Evolutionary conservation across 2,113 vertebrate genomes (phyloP), one percentile per base, ranked within the genome.

Genomic region (Nothocercus julius): DNA sequence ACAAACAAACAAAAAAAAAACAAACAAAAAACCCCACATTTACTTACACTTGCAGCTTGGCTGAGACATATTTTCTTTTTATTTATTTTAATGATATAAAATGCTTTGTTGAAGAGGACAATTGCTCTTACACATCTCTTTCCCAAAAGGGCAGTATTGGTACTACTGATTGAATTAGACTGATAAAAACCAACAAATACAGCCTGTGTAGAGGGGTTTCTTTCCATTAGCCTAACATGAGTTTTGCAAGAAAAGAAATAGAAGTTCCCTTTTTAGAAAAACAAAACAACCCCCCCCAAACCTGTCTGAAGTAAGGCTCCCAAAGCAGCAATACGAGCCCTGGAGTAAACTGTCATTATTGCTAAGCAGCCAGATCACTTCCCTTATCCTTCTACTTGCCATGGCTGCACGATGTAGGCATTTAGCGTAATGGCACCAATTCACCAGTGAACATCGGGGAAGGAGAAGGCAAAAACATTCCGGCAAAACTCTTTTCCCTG

Each of bases 121-220:
- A 30, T 17, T 94, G 17, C 38, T 64, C 73, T 86, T 25, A 7
- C 13, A 70, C 25, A 54, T 20, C 42, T 7, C 68, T 86, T 30
- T 25, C 24, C 17, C 28, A 36, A 0, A 11, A 32, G 9, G 17
- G 59, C 63, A 47, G 24, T 62, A 62, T 4, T 79, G 68, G 62
- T 95, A 80, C 63, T 47, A 85, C 20, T 86, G 76, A 92, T 81
- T 64, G 62, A 94, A 96, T 94, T 90, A 90, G 53, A 82, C 69
- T 90, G 93, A 90, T 82, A 97, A 93, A 93, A 89, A 91, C 70
- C 75, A 78, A 81, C 63, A 75, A 80, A 78, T 80, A 40, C 83
- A 96, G 67, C 22, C 76, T 51, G 78, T 79, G 76, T 68, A 78
- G 44, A 77, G 58, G 0, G 18, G 75, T 79, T 92, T 87, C 82